These are phyloP conservation scores for Rhipidura dahli DNA, from an alignment of 2,113 vertebrate genomes.

Conservation along the genomic window DNA sequence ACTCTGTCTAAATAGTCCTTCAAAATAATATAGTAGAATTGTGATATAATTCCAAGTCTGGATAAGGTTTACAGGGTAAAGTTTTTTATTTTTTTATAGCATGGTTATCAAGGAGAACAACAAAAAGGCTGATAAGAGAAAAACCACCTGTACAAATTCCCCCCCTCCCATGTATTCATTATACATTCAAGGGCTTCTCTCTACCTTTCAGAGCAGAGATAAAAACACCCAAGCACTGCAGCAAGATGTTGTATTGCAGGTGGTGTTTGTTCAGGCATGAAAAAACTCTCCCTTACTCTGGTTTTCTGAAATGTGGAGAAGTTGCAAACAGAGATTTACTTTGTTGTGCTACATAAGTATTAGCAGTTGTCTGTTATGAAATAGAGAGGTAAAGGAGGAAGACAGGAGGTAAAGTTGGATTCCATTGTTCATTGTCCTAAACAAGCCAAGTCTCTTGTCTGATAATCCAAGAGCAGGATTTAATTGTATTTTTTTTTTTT, in stretches of 20 bases:
- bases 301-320: background rate
- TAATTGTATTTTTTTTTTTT: background rate
- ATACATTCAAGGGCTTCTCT: background rate
- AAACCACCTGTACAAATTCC: background rate
- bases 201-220: background rate
- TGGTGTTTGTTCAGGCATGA: background rate
- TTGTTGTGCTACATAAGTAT: background rate
- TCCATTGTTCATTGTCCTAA: background rate
- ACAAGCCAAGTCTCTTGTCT: background rate
- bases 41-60: background rate
- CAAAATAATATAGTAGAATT: background rate
- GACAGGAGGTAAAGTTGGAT: background rate
- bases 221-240: constrained; percentile 23
- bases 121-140: background rate
- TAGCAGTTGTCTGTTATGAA: background rate
- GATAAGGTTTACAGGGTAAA: background rate
- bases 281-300: background rate
- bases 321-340: background rate
- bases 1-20: background rate
- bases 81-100: background rate
- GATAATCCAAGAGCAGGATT: background rate
- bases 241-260: background rate
- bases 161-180: background rate
- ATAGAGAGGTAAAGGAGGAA: background rate
- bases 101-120: background rate